Evolutionary conservation across 2,888 invertebrate species (phyloP).

Genomic region (Parnassius apollo): DNA sequence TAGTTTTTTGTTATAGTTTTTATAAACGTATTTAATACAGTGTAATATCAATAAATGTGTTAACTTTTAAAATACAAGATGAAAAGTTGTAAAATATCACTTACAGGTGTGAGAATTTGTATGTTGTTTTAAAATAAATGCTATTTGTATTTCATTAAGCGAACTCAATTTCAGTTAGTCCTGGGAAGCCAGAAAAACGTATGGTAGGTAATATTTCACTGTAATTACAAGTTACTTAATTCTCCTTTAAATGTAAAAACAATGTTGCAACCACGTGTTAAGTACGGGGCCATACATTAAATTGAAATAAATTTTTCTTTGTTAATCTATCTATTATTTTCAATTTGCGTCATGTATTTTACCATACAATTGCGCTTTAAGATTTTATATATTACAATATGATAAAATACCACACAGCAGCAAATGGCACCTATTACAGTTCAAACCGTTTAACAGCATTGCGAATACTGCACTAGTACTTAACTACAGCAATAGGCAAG

Average conservation of each 20-base stretch:
- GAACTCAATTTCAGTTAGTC: constrained; percentile 55
- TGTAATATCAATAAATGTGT: too few relatives aligned
- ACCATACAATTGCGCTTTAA: too few relatives aligned
- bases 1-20: too few relatives aligned
- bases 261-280: constrained; percentile 39
- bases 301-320: neutral
- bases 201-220: constrained; percentile 57
- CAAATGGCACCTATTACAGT: too few relatives aligned
- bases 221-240: constrained; percentile 50
- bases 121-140: constrained; percentile 20
- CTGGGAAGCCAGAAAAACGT: constrained; percentile 43
- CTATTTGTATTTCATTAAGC: constrained; percentile 49
- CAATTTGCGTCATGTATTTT: neutral
- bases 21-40: too few relatives aligned
- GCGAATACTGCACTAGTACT: too few relatives aligned
- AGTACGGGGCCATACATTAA: neutral
- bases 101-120: neutral
- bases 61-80: too few relatives aligned
- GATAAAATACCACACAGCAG: too few relatives aligned
- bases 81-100: too few relatives aligned
- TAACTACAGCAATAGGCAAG: too few relatives aligned
- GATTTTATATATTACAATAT: too few relatives aligned
- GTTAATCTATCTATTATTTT: neutral
- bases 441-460: too few relatives aligned
- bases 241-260: constrained; percentile 49